Base-by-base conservation (phyloP, 2,113 vertebrate genomes). In the Oryzias woworae region DNA sequence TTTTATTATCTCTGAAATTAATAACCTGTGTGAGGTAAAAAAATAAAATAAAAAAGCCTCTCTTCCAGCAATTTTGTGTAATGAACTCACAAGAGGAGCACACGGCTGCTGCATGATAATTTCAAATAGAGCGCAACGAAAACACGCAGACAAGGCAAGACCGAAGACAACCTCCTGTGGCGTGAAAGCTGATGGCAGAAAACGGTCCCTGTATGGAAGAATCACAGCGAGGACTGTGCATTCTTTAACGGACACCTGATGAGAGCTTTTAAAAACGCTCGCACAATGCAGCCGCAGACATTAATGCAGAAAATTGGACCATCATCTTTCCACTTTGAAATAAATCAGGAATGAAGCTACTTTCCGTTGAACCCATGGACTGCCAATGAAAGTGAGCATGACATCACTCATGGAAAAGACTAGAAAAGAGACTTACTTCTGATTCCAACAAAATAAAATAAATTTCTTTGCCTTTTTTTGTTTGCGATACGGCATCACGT, bases 291-390 rank as follows among this genome's bases (percentile, higher is more conserved):
- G 72, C 70, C 71, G 58, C 70, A 22, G 64, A 75, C 66, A 85
- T 75, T 84, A 87, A 87, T 81, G 85, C 87, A 83, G 86, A 90
- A 92, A 91, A 92, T 90, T 86, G 88, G 81, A 90, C 87, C 87
- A 83, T 81, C 81, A 84, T 91, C 83, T 84, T 75, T 90, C 83
- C 86, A 86, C 78, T 67, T 59, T 2, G 68, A 80, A 85, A 85
- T 84, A 86, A 87, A 88, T 88, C 61, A 65, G 20, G 20, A 20
- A 20, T 20, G 46, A 69, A 72, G 68, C 14, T 58, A 72, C 72
- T 58, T 70, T 80, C 58, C 15, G 77, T 74, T 75, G 73, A 83
- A 82, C 81, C 62, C 42, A 62, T 12, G 1, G 83, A 72, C 80
- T 81, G 87, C 82, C 88, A 87, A 85, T 85, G 80, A 88, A 89